Evolutionary conservation across 1,140 invertebrate species (phyloP).

Genomic region (Drosophila lacertosa): DNA sequence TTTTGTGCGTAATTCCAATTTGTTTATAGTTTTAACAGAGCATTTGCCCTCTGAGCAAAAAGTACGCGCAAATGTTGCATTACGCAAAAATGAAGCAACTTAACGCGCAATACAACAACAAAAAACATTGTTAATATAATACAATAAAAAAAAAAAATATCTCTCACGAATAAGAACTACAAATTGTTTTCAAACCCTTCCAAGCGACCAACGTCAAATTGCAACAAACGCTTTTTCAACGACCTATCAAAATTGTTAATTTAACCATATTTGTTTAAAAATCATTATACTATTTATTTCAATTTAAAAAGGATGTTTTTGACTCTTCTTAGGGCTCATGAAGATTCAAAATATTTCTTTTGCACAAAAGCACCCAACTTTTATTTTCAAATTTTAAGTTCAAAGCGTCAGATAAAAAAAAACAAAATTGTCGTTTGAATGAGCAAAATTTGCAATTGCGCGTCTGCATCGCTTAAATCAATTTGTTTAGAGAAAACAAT

Average conservation of each 20-base stretch:
- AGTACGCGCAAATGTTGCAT: constrained; percentile 50
- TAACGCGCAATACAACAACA: constrained; percentile 49
- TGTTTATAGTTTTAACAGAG: constrained; percentile 60
- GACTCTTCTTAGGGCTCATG: constrained; percentile 83
- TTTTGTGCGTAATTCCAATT: constrained; percentile 73
- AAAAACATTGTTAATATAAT: constrained; percentile 40
- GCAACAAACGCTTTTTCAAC: constrained; percentile 31
- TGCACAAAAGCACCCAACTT: constrained; percentile 44
- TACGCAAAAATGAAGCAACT: constrained; percentile 58
- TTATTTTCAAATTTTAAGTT: constrained; percentile 40
- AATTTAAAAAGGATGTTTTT: constrained; percentile 77
- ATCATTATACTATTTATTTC: constrained; percentile 21
- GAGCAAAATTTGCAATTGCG: constrained; percentile 35
- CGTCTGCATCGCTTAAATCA: constrained; percentile 43
- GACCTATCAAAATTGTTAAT: neutral
- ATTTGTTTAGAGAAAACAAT: constrained; percentile 52
- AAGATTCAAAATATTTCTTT: constrained; percentile 83
- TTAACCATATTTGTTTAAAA: constrained; percentile 13
- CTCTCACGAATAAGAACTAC: constrained; percentile 42
- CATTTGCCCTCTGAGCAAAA: constrained; percentile 33
- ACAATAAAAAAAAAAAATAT: constrained; percentile 31
- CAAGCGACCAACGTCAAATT: constrained; percentile 50
- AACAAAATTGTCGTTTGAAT: constrained; percentile 13
- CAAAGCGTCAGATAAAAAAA: constrained; percentile 13
- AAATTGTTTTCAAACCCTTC: constrained; percentile 61